Percentiles rank a stretch among this genome's conserved stretches.
phyloP scores from a whole-genome alignment of 1,140 invertebrate genomes.

The Octopus bimaculoides region DNA sequence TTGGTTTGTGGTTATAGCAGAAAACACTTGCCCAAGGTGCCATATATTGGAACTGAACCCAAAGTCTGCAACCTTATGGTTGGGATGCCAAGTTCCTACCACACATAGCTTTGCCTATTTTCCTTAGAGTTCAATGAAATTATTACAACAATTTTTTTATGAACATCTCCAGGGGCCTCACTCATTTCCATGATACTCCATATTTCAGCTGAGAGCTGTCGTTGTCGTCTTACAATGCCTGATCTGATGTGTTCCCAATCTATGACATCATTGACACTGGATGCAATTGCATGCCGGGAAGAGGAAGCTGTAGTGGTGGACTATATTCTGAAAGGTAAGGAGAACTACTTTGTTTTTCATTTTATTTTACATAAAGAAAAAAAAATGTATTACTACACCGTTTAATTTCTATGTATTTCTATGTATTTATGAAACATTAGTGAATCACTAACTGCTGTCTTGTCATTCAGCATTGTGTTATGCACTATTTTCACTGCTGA shows the following conservation, averaged over 20 bases:
- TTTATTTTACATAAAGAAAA: too few species aligned
- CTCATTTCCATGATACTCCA: background rate
- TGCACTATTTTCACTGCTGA: too few species aligned
- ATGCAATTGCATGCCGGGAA: constrained; percentile 51
- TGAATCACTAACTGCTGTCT: too few species aligned
- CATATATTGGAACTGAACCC: too few species aligned
- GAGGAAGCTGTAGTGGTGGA: constrained; percentile 53
- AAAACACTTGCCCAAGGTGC: too few species aligned
- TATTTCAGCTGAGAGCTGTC: background rate
- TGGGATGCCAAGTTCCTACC: background rate
- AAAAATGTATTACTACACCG: too few species aligned
- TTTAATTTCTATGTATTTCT: too few species aligned
- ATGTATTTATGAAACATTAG: too few species aligned
- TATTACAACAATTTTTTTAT: background rate
- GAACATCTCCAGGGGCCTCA: background rate
- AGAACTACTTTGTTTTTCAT: too few species aligned
- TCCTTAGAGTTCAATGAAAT: background rate
- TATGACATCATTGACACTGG: constrained; percentile 47
- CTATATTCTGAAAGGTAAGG: constrained; percentile 48
- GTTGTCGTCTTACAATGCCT: constrained; percentile 30
- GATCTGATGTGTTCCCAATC: constrained; percentile 38
- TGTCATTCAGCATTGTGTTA: too few species aligned
- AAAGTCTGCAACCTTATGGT: background rate
- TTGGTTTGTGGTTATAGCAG: too few species aligned
- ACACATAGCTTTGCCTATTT: background rate